These are phyloP conservation scores for Clarias pachynema DNA, from an alignment of 2,797 vertebrate genomes.

Conservation along the genomic window DNA sequence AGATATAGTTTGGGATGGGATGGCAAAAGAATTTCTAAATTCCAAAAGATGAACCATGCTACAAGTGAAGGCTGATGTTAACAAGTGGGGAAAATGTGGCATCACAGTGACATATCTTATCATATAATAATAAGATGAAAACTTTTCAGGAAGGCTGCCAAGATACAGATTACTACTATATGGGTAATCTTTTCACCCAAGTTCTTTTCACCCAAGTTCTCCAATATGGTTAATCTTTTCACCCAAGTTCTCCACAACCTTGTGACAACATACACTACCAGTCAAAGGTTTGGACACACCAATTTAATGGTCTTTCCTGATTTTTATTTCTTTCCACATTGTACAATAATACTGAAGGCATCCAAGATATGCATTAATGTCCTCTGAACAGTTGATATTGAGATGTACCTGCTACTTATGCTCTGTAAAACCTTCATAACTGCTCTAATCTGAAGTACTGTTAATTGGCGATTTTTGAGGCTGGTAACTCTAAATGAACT, in stretches of 20 bases:
- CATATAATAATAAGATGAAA: background rate
- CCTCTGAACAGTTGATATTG: too few relatives aligned
- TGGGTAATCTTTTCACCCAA: background rate
- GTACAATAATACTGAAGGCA: too few relatives aligned
- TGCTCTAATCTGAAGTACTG: too few relatives aligned
- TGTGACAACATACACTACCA: background rate
- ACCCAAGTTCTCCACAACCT: background rate
- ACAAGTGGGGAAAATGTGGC: background rate
- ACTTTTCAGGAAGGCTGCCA: background rate
- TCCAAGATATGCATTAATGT: too few relatives aligned
- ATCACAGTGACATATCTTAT: background rate
- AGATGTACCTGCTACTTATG: too few relatives aligned
- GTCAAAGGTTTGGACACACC: too few relatives aligned
- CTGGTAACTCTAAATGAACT: too few relatives aligned
- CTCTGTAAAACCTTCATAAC: too few relatives aligned
- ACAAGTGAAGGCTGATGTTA: background rate
- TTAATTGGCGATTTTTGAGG: too few relatives aligned
- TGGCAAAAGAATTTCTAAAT: background rate
- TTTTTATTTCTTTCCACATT: too few relatives aligned
- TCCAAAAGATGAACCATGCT: background rate
- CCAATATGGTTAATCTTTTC: background rate
- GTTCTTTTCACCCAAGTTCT: background rate
- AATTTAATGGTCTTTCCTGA: too few relatives aligned
- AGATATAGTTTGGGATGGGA: background rate
- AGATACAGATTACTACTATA: too few relatives aligned